Evolutionary conservation across 2,113 vertebrate genomes (phyloP).

Genomic region (Nasalis larvatus): DNA sequence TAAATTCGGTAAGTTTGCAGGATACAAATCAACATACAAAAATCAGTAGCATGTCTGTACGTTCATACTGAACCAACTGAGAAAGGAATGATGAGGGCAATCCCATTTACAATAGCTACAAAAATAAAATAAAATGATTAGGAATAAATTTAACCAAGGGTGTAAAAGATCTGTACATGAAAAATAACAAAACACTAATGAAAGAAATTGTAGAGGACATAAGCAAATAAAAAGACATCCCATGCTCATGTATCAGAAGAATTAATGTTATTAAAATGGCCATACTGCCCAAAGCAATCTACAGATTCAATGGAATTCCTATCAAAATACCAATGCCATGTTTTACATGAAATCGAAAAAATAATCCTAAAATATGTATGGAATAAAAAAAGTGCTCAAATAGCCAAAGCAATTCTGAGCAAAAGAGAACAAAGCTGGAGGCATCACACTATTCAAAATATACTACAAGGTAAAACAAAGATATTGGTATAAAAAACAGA

Average conservation of each 20-base stretch:
- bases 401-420: neutral
- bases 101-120: neutral
- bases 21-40: neutral
- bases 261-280: neutral
- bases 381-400: neutral
- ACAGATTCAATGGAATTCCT: neutral
- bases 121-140: neutral
- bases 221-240: neutral
- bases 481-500: neutral
- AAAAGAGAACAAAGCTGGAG: neutral
- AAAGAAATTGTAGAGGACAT: neutral
- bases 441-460: neutral
- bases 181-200: neutral
- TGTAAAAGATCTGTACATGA: neutral
- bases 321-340: neutral
- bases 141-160: neutral
- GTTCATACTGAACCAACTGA: neutral
- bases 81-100: neutral
- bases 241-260: neutral
- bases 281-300: neutral
- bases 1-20: neutral
- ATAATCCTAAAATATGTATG: neutral
- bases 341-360: neutral
- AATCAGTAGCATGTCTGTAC: neutral
- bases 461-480: neutral